phyloP scores from a whole-genome alignment of 2,113 vertebrate species.

The Saguinus imperator region DNA sequence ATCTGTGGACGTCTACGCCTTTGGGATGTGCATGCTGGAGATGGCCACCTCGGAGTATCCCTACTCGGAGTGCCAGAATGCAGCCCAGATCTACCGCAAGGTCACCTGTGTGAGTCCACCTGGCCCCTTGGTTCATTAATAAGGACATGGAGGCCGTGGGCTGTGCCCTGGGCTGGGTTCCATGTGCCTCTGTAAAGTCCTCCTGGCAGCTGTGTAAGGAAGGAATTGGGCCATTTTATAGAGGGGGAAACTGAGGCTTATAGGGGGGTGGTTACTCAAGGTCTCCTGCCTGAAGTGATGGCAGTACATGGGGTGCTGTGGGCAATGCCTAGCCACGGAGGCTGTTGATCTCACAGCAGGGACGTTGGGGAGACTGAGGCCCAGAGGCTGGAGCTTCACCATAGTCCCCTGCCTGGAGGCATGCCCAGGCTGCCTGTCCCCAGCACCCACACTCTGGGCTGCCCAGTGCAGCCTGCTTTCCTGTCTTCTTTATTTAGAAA shows the following conservation, averaged over 20 bases:
- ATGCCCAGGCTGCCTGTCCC: neutral
- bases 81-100: conserved; percentile 99
- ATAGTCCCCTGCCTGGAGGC: neutral
- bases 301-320: accelerated
- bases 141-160: accelerated
- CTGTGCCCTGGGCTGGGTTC: neutral
- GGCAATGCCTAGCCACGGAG: neutral
- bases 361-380: neutral
- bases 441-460: neutral
- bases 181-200: neutral
- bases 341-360: neutral
- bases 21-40: conserved; percentile 99
- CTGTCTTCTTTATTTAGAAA: neutral
- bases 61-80: conserved; percentile 99
- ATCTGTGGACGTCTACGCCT: conserved; percentile 97
- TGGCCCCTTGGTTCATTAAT: neutral
- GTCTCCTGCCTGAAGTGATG: neutral
- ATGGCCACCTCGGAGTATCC: conserved; percentile 99
- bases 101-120: conserved; percentile 95
- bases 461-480: neutral
- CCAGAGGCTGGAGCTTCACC: neutral
- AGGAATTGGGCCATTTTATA: neutral
- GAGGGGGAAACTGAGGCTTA: neutral
- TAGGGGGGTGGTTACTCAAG: neutral
- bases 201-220: neutral